Percentiles rank a stretch among this genome's conserved stretches.
Evolutionary conservation across 2,888 invertebrate species (phyloP).

Genomic region (Lobophora halterata): DNA sequence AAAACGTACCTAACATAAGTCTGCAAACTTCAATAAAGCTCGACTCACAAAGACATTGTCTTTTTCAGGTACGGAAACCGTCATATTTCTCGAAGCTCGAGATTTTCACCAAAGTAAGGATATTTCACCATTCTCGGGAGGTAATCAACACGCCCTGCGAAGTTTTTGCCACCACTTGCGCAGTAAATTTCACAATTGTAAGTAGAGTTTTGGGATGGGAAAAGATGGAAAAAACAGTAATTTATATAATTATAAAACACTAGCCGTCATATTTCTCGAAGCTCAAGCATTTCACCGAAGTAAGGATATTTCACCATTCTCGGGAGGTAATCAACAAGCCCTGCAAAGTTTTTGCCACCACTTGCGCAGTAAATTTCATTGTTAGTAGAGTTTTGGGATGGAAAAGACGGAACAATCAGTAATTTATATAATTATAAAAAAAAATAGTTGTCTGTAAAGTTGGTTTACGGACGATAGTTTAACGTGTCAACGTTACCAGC

Average conservation of each 20-base stretch:
- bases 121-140: conserved; percentile 35
- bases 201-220: conserved; percentile 10
- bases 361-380: conserved; percentile 42
- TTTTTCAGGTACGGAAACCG: conserved; percentile 27
- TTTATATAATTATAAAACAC: too few relatives aligned
- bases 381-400: conserved; percentile 26
- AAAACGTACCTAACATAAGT: conserved; percentile 1
- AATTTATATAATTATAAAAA: too few relatives aligned
- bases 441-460: too few relatives aligned
- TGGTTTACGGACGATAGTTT: too few relatives aligned
- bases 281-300: background rate
- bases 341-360: conserved; percentile 30
- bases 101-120: conserved; percentile 2
- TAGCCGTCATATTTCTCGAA: conserved; percentile 23
- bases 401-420: conserved; percentile 8
- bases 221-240: conserved; percentile 10
- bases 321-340: conserved; percentile 45
- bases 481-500: too few relatives aligned
- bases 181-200: conserved; percentile 50
- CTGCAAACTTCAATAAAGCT: conserved; percentile 20
- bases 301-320: conserved; percentile 11
- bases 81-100: conserved; percentile 21
- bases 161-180: conserved; percentile 29
- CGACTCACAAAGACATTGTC: conserved; percentile 26
- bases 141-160: conserved; percentile 36